Evolutionary conservation across 2,888 invertebrate species (phyloP).

Genomic region (Epinotia nisella): DNA sequence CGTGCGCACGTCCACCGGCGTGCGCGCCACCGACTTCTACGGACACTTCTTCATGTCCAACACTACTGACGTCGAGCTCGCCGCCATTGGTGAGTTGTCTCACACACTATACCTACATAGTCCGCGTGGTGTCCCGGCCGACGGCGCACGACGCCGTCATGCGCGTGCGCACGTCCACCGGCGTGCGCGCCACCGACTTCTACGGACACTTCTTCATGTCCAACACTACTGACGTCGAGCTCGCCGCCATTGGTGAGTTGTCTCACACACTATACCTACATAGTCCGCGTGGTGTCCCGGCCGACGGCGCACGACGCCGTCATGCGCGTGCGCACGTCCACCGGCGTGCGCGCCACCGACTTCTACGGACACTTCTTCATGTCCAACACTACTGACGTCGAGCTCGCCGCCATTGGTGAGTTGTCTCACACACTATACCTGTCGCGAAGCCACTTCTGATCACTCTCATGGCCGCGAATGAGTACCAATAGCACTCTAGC

Average conservation of each 20-base stretch:
- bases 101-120: too few species aligned
- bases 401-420: constrained; percentile 94
- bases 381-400: constrained; percentile 99
- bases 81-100: constrained; percentile 91
- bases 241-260: constrained; percentile 93
- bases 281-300: constrained; percentile 91
- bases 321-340: constrained; percentile 97
- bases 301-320: constrained; percentile 98
- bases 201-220: constrained; percentile 99
- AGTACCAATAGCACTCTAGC: too few species aligned
- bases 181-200: constrained; percentile 98
- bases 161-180: constrained; percentile 97
- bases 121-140: constrained; percentile 90
- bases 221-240: constrained; percentile 98
- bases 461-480: too few species aligned
- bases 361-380: constrained; percentile 99
- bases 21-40: constrained; percentile 98
- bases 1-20: constrained; percentile 97
- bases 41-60: constrained; percentile 99
- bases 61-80: constrained; percentile 98
- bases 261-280: too few species aligned
- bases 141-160: constrained; percentile 98
- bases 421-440: too few species aligned
- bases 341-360: constrained; percentile 97
- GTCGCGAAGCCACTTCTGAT: too few species aligned